These are phyloP conservation scores for Andrena minutula DNA, from an alignment of 2,888 invertebrate genomes.

Conservation along the genomic window DNA sequence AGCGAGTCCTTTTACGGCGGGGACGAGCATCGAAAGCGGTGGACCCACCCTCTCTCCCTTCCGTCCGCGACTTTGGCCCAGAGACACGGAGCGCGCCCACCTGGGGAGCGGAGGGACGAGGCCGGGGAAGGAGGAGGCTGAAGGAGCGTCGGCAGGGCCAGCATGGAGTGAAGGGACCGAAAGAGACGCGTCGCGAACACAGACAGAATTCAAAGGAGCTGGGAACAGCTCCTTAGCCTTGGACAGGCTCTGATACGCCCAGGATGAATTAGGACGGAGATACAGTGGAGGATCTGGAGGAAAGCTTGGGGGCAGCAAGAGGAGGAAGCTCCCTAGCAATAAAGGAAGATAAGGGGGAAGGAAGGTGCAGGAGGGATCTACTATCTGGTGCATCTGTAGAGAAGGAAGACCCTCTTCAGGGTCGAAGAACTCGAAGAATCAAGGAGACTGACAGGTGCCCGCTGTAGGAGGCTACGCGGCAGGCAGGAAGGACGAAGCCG, in stretches of 20 bases:
- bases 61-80: slow-evolving; percentile 47
- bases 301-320: neutral
- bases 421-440: neutral
- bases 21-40: slow-evolving; percentile 63
- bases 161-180: slow-evolving; percentile 25
- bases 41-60: slow-evolving; percentile 13
- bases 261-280: slow-evolving; percentile 17
- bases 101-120: neutral
- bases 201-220: neutral
- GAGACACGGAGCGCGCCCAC: slow-evolving; percentile 17
- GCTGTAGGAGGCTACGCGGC: neutral
- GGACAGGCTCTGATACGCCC: slow-evolving; percentile 13
- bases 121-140: neutral
- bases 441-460: neutral
- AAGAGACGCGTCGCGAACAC: neutral
- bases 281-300: neutral
- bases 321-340: neutral
- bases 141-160: slow-evolving; percentile 1
- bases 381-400: neutral
- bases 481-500: neutral
- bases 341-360: neutral
- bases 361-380: neutral
- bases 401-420: neutral
- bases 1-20: slow-evolving; percentile 67
- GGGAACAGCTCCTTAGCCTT: slow-evolving; percentile 11